Evolutionary conservation across 2,888 invertebrate genomes (phyloP).

Genomic region (Parnassius apollo): DNA sequence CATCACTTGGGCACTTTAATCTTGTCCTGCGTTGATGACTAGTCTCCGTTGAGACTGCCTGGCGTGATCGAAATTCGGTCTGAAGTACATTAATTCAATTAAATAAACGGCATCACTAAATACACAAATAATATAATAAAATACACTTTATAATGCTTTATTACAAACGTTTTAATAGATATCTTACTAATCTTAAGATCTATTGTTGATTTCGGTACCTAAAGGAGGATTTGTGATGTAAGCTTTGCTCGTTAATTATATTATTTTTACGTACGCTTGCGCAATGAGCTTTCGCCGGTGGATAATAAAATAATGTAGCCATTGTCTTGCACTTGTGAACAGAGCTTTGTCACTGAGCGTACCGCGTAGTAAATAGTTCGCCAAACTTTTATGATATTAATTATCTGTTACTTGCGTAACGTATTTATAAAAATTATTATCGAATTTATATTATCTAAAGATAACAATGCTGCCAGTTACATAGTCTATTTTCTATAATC

Average conservation of each 20-base stretch:
- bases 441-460: constrained; percentile 14
- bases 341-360: constrained; percentile 58
- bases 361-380: constrained; percentile 50
- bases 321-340: constrained; percentile 67
- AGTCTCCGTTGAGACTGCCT: too few relatives aligned
- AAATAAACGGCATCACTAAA: too few relatives aligned
- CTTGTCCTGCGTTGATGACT: too few relatives aligned
- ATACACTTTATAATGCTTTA: too few relatives aligned
- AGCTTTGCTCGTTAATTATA: constrained; percentile 71
- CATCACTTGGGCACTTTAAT: too few relatives aligned
- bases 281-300: constrained; percentile 66
- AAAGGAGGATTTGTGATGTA: constrained; percentile 57
- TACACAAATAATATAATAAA: too few relatives aligned
- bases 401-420: constrained; percentile 43
- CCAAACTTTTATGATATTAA: constrained; percentile 53
- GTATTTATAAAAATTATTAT: constrained; percentile 16
- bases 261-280: constrained; percentile 67
- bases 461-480: constrained; percentile 8
- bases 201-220: constrained; percentile 46
- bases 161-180: too few relatives aligned
- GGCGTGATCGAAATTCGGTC: too few relatives aligned
- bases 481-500: constrained; percentile 10
- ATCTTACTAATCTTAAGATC: constrained; percentile 29
- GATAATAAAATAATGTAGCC: constrained; percentile 67
- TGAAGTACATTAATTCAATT: too few relatives aligned